Percentiles rank a stretch among this genome's conserved stretches.
Conservation (phyloP, 2,797 vertebrate genomes). For the Tragelaphus oryx region DNA sequence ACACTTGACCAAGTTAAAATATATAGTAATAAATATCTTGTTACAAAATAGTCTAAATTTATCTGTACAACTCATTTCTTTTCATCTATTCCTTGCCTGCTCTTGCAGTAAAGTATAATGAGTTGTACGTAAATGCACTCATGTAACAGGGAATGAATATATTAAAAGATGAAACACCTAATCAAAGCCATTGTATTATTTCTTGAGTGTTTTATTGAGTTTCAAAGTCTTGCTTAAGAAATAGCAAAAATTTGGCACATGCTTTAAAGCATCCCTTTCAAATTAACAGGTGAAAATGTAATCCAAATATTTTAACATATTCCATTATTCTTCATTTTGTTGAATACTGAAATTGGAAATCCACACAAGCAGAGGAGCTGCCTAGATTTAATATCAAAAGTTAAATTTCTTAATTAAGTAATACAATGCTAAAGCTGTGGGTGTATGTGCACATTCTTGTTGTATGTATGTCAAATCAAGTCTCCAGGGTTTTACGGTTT, state of each 20-base stretch:
- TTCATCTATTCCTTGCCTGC: neutral
- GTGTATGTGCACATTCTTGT: neutral
- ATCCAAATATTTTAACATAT: slow-evolving; percentile 50
- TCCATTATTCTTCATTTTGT: slow-evolving; percentile 27
- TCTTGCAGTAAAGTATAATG: neutral
- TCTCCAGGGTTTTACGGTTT: neutral
- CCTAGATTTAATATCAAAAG: neutral
- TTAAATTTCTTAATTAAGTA: slow-evolving; percentile 40
- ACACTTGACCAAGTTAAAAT: neutral
- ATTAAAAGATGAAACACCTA: slow-evolving; percentile 22
- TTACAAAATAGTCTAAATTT: neutral
- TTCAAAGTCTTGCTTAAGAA: slow-evolving; percentile 2
- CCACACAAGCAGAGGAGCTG: neutral
- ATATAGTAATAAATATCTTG: neutral
- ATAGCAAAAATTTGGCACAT: neutral
- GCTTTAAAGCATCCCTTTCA: slow-evolving; percentile 30
- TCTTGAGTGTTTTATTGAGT: slow-evolving; percentile 17
- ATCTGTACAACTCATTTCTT: neutral
- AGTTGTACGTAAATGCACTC: neutral
- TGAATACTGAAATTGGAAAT: neutral
- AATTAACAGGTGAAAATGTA: slow-evolving; percentile 32
- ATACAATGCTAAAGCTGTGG: neutral
- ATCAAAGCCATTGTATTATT: slow-evolving; percentile 1
- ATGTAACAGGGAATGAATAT: neutral
- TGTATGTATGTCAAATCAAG: neutral